phyloP scores from a whole-genome alignment of 2,797 vertebrate species.

The Pachyuromys duprasi region DNA sequence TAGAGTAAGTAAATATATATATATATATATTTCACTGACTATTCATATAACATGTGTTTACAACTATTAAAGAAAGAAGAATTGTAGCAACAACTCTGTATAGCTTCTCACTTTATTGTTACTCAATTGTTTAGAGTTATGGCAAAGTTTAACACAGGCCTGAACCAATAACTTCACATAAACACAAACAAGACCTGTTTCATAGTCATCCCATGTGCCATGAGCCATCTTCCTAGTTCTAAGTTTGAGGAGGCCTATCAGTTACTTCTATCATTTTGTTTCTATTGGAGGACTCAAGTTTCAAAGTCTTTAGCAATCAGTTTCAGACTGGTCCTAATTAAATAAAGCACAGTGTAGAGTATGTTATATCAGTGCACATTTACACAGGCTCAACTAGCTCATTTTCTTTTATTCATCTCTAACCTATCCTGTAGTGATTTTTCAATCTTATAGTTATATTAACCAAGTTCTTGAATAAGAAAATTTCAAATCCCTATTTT shows the following conservation, averaged over 20 bases:
- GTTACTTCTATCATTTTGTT: not conserved
- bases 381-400: not conserved
- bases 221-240: not conserved
- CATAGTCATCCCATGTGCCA: not conserved
- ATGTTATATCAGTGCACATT: not conserved
- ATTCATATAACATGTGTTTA: not conserved
- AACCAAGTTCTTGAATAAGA: not conserved
- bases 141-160: not conserved
- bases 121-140: not conserved
- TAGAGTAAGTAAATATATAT: not conserved
- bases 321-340: not conserved
- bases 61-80: not conserved
- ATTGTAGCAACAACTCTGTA: not conserved
- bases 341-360: not conserved
- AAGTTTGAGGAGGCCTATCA: not conserved
- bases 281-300: conserved; percentile 1
- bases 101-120: not conserved
- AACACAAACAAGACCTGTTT: not conserved
- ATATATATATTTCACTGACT: not conserved
- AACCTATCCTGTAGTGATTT: not conserved
- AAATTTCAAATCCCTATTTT: not conserved
- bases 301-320: not conserved
- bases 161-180: not conserved
- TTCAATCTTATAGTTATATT: not conserved
- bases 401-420: not conserved